Base-by-base conservation (phyloP, 2,113 vertebrate genomes). In the Phodopus roborovskii region DNA sequence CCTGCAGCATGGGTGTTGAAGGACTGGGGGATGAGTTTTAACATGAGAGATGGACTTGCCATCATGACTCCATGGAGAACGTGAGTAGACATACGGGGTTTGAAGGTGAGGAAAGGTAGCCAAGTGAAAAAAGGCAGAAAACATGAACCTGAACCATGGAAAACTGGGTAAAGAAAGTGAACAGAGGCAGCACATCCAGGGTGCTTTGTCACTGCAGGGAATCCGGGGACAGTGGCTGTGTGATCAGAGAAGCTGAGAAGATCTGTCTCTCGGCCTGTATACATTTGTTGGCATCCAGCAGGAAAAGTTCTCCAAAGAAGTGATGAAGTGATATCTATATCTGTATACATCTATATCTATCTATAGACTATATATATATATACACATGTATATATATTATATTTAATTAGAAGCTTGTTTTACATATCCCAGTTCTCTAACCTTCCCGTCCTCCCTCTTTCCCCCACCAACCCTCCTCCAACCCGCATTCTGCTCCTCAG, bases 241-340 rank as follows among this genome's bases (percentile, higher is more conserved):
- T 36, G 30, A 50, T 45, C 26, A 78, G 64, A 71, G 7, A 45
- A 19, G 13, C 15, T 91, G 78, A 89, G 1, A 30, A 42, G 50
- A 28, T 56, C 2, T 60, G 92, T 94, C 91, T 60, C 62, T 78
- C 16, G 48, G 11, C 66, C 77, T 36, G 71, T 83, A 19, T 12
- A 17, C 7, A 17, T 92, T 3, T 75, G 90, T 94, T 91, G 73
- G 36, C 16, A 22, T 26, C 24, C 83, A 92, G 13, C 50, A 85
- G 77, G 92, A 87, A 12, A 87, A 70, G 6, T 91, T 94, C 39
- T 75, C 56, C 74, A 53, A 90, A 86, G 53, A n/a, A n/a, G n/a
- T n/a, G n/a, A n/a, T n/a, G n/a, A n/a, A n/a, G n/a, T n/a, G n/a
- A n/a, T n/a, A n/a, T n/a, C n/a, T n/a, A n/a, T n/a, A n/a, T n/a